phyloP scores from a whole-genome alignment of 2,113 vertebrate genomes.

The Epinephelus fuscoguttatus region DNA sequence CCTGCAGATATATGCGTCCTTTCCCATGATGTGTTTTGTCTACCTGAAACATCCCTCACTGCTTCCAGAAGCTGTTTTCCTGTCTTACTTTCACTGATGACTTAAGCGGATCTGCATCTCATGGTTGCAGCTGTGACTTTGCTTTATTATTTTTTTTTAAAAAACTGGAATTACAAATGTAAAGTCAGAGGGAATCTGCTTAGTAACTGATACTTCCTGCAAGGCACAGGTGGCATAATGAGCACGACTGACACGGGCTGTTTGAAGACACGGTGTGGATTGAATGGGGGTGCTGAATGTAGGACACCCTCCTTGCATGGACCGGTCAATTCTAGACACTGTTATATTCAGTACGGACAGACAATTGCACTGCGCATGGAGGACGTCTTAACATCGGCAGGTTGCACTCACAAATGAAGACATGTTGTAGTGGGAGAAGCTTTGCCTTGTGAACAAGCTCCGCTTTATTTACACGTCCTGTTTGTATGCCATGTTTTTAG shows the following conservation, averaged over 20 bases:
- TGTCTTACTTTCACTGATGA: slow-evolving; percentile 13
- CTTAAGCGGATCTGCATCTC: slow-evolving; percentile 52
- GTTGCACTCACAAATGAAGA: slow-evolving; percentile 31
- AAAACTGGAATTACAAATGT: slow-evolving; percentile 70
- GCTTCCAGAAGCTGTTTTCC: slow-evolving; percentile 29
- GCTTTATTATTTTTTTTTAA: slow-evolving; percentile 53
- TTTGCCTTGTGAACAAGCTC: slow-evolving; percentile 64
- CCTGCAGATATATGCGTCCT: slow-evolving; percentile 29
- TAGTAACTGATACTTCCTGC: slow-evolving; percentile 13
- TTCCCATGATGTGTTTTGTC: slow-evolving; percentile 46
- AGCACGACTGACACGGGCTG: slow-evolving; percentile 7
- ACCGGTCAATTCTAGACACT: slow-evolving; percentile 18
- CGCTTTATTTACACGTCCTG: slow-evolving; percentile 54
- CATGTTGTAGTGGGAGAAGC: slow-evolving; percentile 39
- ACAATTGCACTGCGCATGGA: slow-evolving; percentile 57
- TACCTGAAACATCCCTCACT: slow-evolving; percentile 24
- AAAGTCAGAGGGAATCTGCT: slow-evolving; percentile 28
- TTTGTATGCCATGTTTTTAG: slow-evolving; percentile 53
- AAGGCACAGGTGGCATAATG: slow-evolving; percentile 33
- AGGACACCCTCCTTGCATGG: slow-evolving; percentile 35
- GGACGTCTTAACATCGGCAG: slow-evolving; percentile 21
- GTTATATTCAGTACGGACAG: slow-evolving; percentile 47
- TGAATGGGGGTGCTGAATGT: slow-evolving; percentile 18
- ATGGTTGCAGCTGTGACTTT: slow-evolving; percentile 54
- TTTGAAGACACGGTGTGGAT: slow-evolving; percentile 21